Evolutionary conservation across 2,797 vertebrate species (phyloP).

Genomic region (Pseudotriccus pelzelni): DNA sequence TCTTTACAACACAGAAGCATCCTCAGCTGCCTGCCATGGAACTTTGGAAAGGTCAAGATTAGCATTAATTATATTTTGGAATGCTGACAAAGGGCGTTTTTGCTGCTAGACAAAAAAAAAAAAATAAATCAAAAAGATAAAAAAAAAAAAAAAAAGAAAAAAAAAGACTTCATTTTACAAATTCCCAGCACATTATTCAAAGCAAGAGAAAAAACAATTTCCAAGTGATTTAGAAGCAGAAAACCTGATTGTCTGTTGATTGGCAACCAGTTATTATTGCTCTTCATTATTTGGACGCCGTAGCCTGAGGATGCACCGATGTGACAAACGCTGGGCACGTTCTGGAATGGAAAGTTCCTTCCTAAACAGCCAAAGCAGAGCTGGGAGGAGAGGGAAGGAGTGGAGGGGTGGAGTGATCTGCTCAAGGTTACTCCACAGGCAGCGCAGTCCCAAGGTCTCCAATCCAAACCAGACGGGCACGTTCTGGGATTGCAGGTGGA

Average conservation of each 20-base stretch:
- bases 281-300: not conserved
- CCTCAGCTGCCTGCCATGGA: constrained; percentile 69
- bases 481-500: not conserved
- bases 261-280: constrained; percentile 11
- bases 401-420: not conserved
- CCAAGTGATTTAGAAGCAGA: constrained; percentile 30
- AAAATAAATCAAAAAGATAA: not conserved
- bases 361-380: not conserved
- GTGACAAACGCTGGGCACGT: not conserved
- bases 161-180: not conserved
- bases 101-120: not conserved
- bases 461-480: rapidly evolving
- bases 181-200: constrained; percentile 50
- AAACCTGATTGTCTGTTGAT: constrained; percentile 7
- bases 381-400: not conserved
- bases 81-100: constrained; percentile 37
- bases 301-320: not conserved
- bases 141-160: not conserved
- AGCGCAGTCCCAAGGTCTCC: not conserved
- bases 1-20: constrained; percentile 53
- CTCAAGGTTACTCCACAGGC: not conserved
- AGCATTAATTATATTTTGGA: constrained; percentile 65
- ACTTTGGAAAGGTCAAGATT: constrained; percentile 75
- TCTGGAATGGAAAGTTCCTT: not conserved
- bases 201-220: constrained; percentile 45